Evolutionary conservation across 2,888 invertebrate genomes (phyloP).

Genomic region (Leptopterna dolabrata): DNA sequence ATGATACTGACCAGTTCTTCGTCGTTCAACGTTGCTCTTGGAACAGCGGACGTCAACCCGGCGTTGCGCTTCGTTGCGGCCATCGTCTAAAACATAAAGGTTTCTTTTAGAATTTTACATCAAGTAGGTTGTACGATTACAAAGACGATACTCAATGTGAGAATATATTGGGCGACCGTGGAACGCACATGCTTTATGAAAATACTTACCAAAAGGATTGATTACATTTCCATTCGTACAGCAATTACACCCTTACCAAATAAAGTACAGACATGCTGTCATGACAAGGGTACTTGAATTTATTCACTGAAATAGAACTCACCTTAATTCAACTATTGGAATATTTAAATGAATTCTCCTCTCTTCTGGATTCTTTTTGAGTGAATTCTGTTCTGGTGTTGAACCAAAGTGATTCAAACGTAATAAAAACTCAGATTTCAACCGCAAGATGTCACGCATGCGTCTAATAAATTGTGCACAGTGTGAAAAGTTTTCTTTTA

Average conservation of each 20-base stretch:
- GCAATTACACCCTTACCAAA: neutral
- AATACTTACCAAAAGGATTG: neutral
- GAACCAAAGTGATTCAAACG: neutral
- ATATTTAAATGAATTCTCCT: no score
- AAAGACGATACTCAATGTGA: neutral
- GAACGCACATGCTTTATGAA: neutral
- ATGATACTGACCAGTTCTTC: constrained; percentile 92
- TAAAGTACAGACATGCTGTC: neutral
- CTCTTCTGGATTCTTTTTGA: no score
- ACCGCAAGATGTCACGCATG: neutral
- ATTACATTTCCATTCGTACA: neutral
- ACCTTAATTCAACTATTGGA: no score
- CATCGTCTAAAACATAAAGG: constrained; percentile 85
- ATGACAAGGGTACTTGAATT: neutral
- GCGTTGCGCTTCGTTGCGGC: constrained; percentile 98
- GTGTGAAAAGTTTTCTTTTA: neutral
- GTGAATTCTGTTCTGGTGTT: no score
- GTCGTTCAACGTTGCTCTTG: constrained; percentile 96
- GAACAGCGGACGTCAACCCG: constrained; percentile 96
- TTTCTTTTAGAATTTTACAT: neutral
- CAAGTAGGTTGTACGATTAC: neutral
- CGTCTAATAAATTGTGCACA: neutral
- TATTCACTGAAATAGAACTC: neutral
- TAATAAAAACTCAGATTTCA: neutral
- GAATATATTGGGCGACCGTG: neutral